Evolutionary conservation across 2,113 vertebrate genomes (phyloP).

Genomic region (Pagrus major): DNA sequence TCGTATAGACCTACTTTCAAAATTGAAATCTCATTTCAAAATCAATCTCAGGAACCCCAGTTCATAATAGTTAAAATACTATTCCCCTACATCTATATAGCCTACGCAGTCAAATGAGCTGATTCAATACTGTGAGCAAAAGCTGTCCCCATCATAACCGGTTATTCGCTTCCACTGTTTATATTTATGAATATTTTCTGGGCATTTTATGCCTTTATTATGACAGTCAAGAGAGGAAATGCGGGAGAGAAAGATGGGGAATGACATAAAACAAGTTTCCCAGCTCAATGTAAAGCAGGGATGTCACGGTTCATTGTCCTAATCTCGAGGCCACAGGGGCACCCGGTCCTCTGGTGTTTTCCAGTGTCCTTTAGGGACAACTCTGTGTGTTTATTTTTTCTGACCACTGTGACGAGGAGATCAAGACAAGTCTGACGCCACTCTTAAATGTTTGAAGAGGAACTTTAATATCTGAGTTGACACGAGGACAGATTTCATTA

Average conservation of each 20-base stretch:
- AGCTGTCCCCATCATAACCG: neutral
- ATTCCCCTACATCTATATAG: neutral
- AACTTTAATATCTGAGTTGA: constrained; percentile 25
- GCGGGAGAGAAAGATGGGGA: neutral
- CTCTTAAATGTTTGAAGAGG: constrained; percentile 21
- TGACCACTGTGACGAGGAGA: neutral
- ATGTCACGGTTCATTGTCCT: neutral
- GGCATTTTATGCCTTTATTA: neutral
- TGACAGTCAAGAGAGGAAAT: neutral
- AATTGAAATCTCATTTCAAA: too few relatives aligned
- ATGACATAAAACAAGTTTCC: neutral
- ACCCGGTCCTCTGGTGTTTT: neutral
- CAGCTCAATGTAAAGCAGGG: neutral
- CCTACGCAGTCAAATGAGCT: neutral
- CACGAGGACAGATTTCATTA: constrained; percentile 36
- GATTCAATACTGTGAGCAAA: neutral
- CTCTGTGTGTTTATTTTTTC: constrained; percentile 13
- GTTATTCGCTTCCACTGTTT: neutral
- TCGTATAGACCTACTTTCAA: too few relatives aligned
- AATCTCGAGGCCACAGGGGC: neutral
- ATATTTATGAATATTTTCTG: neutral
- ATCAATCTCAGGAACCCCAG: too few relatives aligned
- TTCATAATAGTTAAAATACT: neutral
- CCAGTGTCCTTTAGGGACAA: neutral
- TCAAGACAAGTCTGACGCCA: neutral